phyloP scores from a whole-genome alignment of 2,888 invertebrate genomes.

The Coelopa pilipes region DNA sequence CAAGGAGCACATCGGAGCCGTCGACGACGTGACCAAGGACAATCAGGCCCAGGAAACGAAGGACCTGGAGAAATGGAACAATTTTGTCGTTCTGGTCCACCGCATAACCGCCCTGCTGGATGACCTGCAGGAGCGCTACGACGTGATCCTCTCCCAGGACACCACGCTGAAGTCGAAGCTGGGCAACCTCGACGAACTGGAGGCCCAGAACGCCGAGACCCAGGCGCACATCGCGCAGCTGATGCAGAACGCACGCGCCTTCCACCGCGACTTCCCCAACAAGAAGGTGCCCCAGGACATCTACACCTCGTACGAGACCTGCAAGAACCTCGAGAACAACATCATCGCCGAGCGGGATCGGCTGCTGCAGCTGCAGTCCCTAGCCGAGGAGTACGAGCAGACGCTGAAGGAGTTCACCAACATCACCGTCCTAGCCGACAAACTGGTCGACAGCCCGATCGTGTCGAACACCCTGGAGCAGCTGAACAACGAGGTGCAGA shows the following conservation, averaged over 20 bases:
- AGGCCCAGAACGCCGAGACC: slow-evolving; percentile 74
- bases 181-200: slow-evolving; percentile 76
- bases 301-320: slow-evolving; percentile 74
- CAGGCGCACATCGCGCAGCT: slow-evolving; percentile 73
- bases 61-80: slow-evolving; percentile 77
- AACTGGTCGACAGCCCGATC: slow-evolving; percentile 80
- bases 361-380: slow-evolving; percentile 77
- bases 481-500: slow-evolving; percentile 89
- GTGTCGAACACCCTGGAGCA: slow-evolving; percentile 80
- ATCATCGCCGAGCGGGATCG: slow-evolving; percentile 80
- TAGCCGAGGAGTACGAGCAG: slow-evolving; percentile 89
- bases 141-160: slow-evolving; percentile 67
- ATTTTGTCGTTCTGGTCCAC: slow-evolving; percentile 74
- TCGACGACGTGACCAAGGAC: slow-evolving; percentile 75
- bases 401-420: slow-evolving; percentile 87
- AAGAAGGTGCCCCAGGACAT: slow-evolving; percentile 75
- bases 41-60: slow-evolving; percentile 71
- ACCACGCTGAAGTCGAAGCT: slow-evolving; percentile 76
- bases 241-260: slow-evolving; percentile 72
- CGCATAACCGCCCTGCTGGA: slow-evolving; percentile 61
- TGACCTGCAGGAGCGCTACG: slow-evolving; percentile 58
- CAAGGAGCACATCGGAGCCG: slow-evolving; percentile 76
- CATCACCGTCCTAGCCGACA: slow-evolving; percentile 86
- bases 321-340: slow-evolving; percentile 76
- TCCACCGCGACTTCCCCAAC: slow-evolving; percentile 77